Evolutionary conservation across 1,140 invertebrate genomes (phyloP), one percentile per base, ranked within the genome.

Genomic region (Brachionus paranguensis): DNA sequence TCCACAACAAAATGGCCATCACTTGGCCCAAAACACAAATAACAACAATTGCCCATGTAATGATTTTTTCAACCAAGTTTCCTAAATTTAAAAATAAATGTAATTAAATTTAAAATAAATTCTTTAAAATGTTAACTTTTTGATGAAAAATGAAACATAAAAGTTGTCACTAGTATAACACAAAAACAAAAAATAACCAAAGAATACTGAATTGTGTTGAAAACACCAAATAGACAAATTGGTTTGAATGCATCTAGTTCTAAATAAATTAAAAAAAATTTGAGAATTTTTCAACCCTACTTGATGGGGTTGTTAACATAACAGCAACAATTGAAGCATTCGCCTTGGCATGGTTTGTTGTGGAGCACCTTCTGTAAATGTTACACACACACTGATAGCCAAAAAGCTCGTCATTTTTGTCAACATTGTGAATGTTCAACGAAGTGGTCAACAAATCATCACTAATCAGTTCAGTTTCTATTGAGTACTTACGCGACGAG

Each of bases 311-410:
- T 20, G 72, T 76, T 50, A 50, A n/a, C 3, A 7, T 20, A 50
- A 76, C 10, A 14, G 72, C 45, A 20, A 76, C 43, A 50, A 76
- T 76, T 29, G 78, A 45, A 24, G 78, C 78, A 81, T 81, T 81
- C 7, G 78, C 8, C 64, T 81, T 81, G 11, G 78, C 78, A 81
- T 81, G 78, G 17, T 81, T 81, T 24, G 78, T 81, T 7, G 24
- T 81, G 14, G 78, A 81, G 24, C 78, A 81, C 10, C 41, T 64
- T 24, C 64, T 81, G 41, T 81, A 81, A 60, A 81, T 81, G 53
- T 81, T 81, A 27, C 78, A 81, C 20, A 81, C 78, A 45, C 78
- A 81, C 33, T 81, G 78, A 37, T 64, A 81, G 24, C 78, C 78
- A 47, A 43, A 68, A 27, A 17, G 53, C 14, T 64, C 53, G 33